These are phyloP conservation scores for Phyllostomus hastatus DNA, from an alignment of 2,113 vertebrate genomes.

Conservation along the genomic window DNA sequence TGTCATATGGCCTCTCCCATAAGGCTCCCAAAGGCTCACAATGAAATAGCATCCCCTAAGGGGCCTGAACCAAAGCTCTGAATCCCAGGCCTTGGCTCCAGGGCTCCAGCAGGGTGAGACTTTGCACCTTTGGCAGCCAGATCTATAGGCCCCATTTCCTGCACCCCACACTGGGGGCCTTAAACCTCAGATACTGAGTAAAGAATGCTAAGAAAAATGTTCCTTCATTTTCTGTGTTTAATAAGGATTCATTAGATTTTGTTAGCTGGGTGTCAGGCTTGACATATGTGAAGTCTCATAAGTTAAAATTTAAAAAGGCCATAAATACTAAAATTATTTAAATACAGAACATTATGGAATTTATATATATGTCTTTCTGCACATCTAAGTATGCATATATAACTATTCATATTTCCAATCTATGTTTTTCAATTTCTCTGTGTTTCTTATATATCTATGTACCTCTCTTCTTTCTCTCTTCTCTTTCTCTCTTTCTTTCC, in stretches of 20 bases:
- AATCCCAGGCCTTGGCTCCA: neutral
- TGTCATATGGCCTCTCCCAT: neutral
- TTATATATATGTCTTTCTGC: neutral
- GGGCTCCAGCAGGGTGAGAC: neutral
- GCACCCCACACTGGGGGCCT: neutral
- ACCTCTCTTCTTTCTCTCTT: neutral
- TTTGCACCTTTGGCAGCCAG: neutral
- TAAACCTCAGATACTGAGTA: neutral
- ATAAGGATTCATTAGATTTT: neutral
- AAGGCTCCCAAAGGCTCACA: neutral
- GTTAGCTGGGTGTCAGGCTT: neutral
- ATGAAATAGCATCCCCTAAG: neutral
- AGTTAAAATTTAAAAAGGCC: constrained; percentile 30
- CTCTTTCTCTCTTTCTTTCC: neutral
- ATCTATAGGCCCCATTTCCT: neutral
- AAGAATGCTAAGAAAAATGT: neutral
- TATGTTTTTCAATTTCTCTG: neutral
- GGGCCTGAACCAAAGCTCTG: neutral
- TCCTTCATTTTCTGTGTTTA: neutral
- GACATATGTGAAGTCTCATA: neutral
- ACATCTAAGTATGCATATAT: neutral
- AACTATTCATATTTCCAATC: neutral
- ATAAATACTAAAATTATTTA: neutral
- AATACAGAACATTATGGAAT: neutral
- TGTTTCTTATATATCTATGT: neutral